Base-by-base conservation (phyloP, 2,113 vertebrate species). In the Brachyhypopomus occidentalis region DNA sequence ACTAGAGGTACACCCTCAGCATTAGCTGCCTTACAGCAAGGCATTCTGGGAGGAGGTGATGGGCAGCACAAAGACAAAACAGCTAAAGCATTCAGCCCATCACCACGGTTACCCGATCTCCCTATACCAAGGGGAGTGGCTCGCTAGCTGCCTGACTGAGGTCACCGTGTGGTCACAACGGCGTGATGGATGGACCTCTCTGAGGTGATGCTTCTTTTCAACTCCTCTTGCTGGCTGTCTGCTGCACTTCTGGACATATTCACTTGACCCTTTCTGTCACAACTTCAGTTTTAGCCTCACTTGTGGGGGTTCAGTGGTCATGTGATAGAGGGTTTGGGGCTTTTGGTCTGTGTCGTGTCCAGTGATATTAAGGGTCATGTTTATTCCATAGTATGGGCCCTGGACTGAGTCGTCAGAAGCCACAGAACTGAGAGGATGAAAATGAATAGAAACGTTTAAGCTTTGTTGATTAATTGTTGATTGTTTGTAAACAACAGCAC, bases 111-210 rank as follows among this genome's bases (percentile, higher is more conserved):
- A 91, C 88, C 87, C 82, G 85, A 93, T 93, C 89, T 81, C 67
- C 74, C 16, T 84, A 58, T 76, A 59, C 75, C 80, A 84, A 76
- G 64, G 78, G 75, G 84, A 83, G 90, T 88, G 89, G 88, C 91
- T 92, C 90, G 92, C 91, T 93, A 92, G 92, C 91, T 91, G 88
- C 88, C 83, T 86, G 75, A 66, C 70, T 67, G 70, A 86, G 92
- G 92, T 94, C 91, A 92, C 79, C 55, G 73, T 71, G 84, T 87
- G 92, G 92, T 91, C 91, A 87, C 83, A 89, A 86, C 88, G 36
- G 84, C 77, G 89, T 94, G 92, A 94, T 94, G 92, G 93, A 94
- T 94, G 91, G 88, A 91, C 89, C 84, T 77, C 62, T 88, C 89
- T 89, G 87, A 91, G 74, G 90, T 90, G 89, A 87, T 88, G 52